Evolutionary conservation across 2,888 invertebrate genomes (phyloP).

Genomic region (Julus scanicus): DNA sequence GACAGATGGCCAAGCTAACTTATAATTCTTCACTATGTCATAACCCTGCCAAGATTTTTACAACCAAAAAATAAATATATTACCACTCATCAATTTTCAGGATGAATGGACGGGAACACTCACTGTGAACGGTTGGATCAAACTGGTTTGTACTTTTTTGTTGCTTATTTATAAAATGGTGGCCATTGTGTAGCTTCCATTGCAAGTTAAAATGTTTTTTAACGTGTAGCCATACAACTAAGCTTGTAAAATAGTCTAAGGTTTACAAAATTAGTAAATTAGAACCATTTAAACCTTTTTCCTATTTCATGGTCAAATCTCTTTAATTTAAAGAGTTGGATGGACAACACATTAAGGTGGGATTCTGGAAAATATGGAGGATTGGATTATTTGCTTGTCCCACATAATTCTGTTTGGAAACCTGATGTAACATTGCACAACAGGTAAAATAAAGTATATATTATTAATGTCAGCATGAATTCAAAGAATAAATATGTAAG

Average conservation of each 20-base stretch:
- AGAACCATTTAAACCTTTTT: too few species aligned
- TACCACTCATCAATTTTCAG: constrained; percentile 28
- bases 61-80: neutral
- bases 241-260: too few species aligned
- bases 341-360: constrained; percentile 53
- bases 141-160: constrained; percentile 44
- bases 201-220: too few species aligned
- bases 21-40: neutral
- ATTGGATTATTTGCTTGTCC: constrained; percentile 47
- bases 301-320: neutral
- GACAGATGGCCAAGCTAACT: neutral
- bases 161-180: too few species aligned
- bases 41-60: too few species aligned
- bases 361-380: constrained; percentile 54
- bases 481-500: neutral
- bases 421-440: constrained; percentile 57
- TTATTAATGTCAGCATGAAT: neutral
- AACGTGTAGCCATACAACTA: too few species aligned
- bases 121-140: constrained; percentile 53
- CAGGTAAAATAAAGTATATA: neutral
- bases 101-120: constrained; percentile 56
- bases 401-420: constrained; percentile 54
- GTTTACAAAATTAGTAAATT: too few species aligned
- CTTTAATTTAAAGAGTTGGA: constrained; percentile 51
- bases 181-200: too few species aligned